phyloP scores from a whole-genome alignment of 64 coral and sea anemone genomes.

The Trachythela sp. region DNA sequence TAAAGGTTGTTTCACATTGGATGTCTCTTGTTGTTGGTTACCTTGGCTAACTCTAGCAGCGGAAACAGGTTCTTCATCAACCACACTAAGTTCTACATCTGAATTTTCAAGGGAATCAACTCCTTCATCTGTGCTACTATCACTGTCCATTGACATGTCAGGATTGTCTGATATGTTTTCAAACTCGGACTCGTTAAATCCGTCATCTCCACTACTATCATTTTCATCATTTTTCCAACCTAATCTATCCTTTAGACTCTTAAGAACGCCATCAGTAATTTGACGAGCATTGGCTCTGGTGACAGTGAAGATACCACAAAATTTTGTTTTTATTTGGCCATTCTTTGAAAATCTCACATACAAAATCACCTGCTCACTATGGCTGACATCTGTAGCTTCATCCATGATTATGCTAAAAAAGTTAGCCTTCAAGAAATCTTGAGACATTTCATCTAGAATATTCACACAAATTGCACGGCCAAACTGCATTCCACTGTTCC shows the following conservation, averaged over 20 bases:
- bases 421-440: constrained; percentile 45
- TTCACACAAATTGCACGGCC: constrained; percentile 50
- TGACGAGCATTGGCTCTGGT: constrained; percentile 49
- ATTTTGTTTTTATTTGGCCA: constrained; percentile 47
- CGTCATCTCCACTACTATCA: constrained; percentile 37
- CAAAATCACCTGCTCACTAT: constrained; percentile 51
- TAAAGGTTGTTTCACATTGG: constrained; percentile 35
- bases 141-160: background rate
- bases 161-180: constrained; percentile 25
- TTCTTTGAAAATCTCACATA: constrained; percentile 50
- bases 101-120: constrained; percentile 34
- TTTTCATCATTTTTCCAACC: constrained; percentile 28
- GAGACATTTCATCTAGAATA: constrained; percentile 44
- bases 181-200: background rate
- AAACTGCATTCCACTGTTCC: constrained; percentile 57
- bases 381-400: constrained; percentile 49
- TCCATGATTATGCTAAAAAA: constrained; percentile 48
- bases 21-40: constrained; percentile 31
- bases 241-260: constrained; percentile 30
- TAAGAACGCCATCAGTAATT: constrained; percentile 39
- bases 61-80: constrained; percentile 36
- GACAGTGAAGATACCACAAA: constrained; percentile 51
- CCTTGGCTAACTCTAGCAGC: background rate
- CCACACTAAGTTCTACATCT: constrained; percentile 36
- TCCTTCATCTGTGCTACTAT: constrained; percentile 18